Conservation (phyloP, 2,888 invertebrate genomes). For the Allophyes oxyacanthae region DNA sequence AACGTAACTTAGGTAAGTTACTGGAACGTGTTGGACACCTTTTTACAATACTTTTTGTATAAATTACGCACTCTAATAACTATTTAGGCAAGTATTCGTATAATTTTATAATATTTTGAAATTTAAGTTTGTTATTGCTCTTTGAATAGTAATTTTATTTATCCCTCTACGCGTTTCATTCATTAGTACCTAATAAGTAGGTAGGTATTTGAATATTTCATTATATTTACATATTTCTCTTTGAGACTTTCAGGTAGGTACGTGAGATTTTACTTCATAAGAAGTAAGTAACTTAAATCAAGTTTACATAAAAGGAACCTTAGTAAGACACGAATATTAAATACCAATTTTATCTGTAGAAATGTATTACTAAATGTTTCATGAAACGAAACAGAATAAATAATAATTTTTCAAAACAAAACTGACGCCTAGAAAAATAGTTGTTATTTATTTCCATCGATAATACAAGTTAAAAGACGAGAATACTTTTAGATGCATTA, state of each 20-base stretch:
- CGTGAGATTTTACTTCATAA: slow-evolving; percentile 20
- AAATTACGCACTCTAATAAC: slow-evolving; percentile 64
- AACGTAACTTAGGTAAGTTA: slow-evolving; percentile 41
- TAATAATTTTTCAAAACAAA: no score
- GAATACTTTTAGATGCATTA: no score
- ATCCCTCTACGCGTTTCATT: slow-evolving; percentile 16
- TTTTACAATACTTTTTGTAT: slow-evolving; percentile 52
- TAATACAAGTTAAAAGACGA: no score
- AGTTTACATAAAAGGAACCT: slow-evolving; percentile 21
- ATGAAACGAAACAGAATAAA: no score
- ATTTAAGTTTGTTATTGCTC: slow-evolving; percentile 25
- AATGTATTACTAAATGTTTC: neutral
- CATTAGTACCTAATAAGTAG: slow-evolving; percentile 12
- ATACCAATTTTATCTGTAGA: slow-evolving; percentile 20
- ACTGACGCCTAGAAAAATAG: no score
- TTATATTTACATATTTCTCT: slow-evolving; percentile 13
- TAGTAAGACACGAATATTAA: slow-evolving; percentile 7
- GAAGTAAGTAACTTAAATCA: slow-evolving; percentile 17
- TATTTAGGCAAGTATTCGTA: slow-evolving; percentile 55
- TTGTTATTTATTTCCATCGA: no score
- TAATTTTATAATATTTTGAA: slow-evolving; percentile 50
- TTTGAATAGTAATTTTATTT: slow-evolving; percentile 14
- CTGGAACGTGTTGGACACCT: slow-evolving; percentile 53
- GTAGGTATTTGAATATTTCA: slow-evolving; percentile 8
- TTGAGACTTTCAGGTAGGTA: neutral